A percentile compares a stretch with the other conserved stretches of the same genome.
These are phyloP conservation scores for Phasia obesa DNA, from an alignment of 2,888 invertebrate species.

Conservation along the genomic window DNA sequence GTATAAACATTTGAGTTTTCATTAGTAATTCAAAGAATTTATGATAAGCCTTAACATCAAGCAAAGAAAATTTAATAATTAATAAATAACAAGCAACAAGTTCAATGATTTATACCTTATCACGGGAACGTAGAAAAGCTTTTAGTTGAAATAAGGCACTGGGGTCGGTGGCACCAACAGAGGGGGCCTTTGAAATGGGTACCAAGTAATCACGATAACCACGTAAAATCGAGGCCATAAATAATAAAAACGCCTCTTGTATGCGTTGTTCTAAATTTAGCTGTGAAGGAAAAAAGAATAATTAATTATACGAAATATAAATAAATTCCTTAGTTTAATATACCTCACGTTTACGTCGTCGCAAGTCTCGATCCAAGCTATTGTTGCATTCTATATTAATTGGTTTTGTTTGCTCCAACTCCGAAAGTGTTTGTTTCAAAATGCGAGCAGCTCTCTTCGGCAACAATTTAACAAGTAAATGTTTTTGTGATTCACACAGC, in stretches of 20 bases:
- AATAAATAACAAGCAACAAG: not conserved
- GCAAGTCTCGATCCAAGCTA: conserved; percentile 91
- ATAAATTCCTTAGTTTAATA: not conserved
- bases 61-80: conserved; percentile 12
- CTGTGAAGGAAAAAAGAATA: conserved; percentile 82
- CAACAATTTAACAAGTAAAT: conserved; percentile 90
- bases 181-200: conserved; percentile 96
- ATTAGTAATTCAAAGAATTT: conserved; percentile 95
- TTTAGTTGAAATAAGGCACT: conserved; percentile 96
- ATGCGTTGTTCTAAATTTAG: conserved; percentile 95
- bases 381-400: conserved; percentile 84
- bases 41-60: conserved; percentile 85
- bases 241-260: conserved; percentile 97
- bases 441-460: conserved; percentile 94
- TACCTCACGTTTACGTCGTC: conserved; percentile 89
- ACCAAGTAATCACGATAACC: conserved; percentile 94
- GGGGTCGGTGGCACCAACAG: conserved; percentile 96
- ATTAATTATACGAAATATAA: not conserved
- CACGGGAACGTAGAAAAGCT: conserved; percentile 93
- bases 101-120: conserved; percentile 85
- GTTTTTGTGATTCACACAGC: conserved; percentile 94
- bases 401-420: conserved; percentile 86
- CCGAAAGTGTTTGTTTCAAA: conserved; percentile 90
- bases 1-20: conserved; percentile 98
- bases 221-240: conserved; percentile 95